These are phyloP conservation scores for Erythrolamprus reginae DNA, from an alignment of 2,113 vertebrate species.

Conservation along the genomic window DNA sequence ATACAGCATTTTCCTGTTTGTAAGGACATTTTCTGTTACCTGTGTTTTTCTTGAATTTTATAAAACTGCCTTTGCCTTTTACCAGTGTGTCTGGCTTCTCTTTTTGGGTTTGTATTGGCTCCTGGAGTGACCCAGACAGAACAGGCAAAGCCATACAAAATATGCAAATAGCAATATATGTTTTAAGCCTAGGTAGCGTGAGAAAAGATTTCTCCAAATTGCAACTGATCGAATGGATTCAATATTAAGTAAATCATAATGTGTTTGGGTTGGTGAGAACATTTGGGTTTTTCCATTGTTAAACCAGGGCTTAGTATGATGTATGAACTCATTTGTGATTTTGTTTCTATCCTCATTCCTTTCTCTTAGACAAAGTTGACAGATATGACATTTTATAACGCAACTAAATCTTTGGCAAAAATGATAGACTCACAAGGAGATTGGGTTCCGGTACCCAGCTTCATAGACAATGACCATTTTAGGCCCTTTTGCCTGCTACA, in stretches of 20 bases:
- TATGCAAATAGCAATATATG: not conserved
- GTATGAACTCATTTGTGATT: not conserved
- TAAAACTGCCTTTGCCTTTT: no score
- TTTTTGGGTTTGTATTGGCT: no score
- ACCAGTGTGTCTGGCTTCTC: no score
- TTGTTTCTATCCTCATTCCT: not conserved
- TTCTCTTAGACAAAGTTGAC: not conserved
- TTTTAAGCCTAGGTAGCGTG: not conserved
- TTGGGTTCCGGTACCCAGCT: constrained; percentile 51
- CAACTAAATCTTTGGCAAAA: constrained; percentile 49
- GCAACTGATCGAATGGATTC: not conserved
- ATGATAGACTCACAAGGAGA: constrained; percentile 55
- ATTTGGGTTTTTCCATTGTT: not conserved
- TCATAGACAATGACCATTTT: constrained; percentile 59
- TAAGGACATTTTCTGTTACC: no score
- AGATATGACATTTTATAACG: constrained; percentile 46
- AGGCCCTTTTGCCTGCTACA: constrained; percentile 58
- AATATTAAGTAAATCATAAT: not conserved
- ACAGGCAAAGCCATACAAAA: not conserved
- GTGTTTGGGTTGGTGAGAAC: not conserved
- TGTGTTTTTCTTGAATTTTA: no score
- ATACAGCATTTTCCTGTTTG: no score
- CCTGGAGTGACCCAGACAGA: no score
- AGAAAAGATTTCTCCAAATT: not conserved
- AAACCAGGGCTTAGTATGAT: not conserved